Evolutionary conservation across 1,140 invertebrate species (phyloP), one percentile per base, ranked within the genome.

Genomic region (Diprion similis): DNA sequence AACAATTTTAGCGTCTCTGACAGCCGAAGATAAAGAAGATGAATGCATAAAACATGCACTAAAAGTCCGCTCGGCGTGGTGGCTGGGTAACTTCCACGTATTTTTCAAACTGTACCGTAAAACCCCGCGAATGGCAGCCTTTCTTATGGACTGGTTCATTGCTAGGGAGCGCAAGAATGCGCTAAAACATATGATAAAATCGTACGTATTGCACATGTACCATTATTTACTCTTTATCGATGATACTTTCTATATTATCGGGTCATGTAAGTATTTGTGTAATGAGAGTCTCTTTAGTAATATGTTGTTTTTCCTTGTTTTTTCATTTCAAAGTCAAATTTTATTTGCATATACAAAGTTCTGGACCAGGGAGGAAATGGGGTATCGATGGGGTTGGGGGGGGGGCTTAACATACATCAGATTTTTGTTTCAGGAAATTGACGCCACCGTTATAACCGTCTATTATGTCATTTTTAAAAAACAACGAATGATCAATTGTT

Each of bases 141-240:
- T 96, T 88, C 91, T 99, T 69, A 96, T 99, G 88, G 97, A 99
- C 88, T 98, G 97, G 97, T 99, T 99, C 91, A 92, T 97, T 82
- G 94, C 97, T 68, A 90, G 97, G 82, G 97, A 98, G 85, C 90
- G 98, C 83, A 98, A 96, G 89, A 88, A 90, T 79, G 97, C 97
- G 78, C 89, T 99, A 79, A 98, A 96, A 89, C 84, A 85, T 69
- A 95, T 99, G 85, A 92, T 99, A 78, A 99, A 98, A 93, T 93
- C 97, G 98, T 99, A 97, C 90, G 97, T 98, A 86, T 78, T 81
- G 66, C 48, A 71, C 37, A 37, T n/a, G 4, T 47, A 46, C 13
- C 6, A 48, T 72, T 75, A 68, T 74, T 45, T 47, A 15, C 9
- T 59, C 64, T 15, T 64, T 64, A 37, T 19, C 66, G 45, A 66